phyloP scores from a whole-genome alignment of 35 echinoderm and acorn worm genomes.

The Lytechinus pictus region DNA sequence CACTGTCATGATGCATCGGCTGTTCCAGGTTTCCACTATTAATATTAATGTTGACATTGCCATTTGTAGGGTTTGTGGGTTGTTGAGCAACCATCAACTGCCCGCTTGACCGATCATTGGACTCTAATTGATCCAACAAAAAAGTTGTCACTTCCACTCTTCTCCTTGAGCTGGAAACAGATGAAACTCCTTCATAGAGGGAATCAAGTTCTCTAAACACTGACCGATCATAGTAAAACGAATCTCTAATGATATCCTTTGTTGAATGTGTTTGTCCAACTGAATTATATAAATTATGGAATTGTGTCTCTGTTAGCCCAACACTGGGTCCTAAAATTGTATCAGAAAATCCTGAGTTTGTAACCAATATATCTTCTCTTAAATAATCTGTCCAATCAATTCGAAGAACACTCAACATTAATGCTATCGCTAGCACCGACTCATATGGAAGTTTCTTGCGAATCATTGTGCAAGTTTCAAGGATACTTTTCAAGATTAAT shows the following conservation, averaged over 20 bases:
- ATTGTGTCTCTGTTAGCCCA: conserved; percentile 85
- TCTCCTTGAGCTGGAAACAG: conserved; percentile 49
- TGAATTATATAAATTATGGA: conserved; percentile 88
- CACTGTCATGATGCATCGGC: conserved; percentile 49
- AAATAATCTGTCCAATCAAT: conserved; percentile 55
- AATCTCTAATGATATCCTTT: conserved; percentile 55
- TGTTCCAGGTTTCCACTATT: conserved; percentile 34
- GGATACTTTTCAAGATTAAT: not conserved
- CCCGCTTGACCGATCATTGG: conserved; percentile 55
- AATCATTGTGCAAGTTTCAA: conserved; percentile 31
- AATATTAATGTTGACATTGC: not conserved
- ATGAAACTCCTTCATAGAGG: conserved; percentile 63
- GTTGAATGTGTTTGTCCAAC: conserved; percentile 73
- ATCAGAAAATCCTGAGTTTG: conserved; percentile 73
- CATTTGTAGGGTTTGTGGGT: conserved; percentile 19
- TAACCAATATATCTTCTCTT: conserved; percentile 7
- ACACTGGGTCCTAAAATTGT: conserved; percentile 85
- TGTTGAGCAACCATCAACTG: conserved; percentile 44
- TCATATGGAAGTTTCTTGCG: conserved; percentile 59
- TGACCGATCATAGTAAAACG: conserved; percentile 59
- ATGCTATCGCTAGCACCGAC: conserved; percentile 54
- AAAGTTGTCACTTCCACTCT: conserved; percentile 76
- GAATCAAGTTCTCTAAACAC: conserved; percentile 72
- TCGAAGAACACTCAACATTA: conserved; percentile 61
- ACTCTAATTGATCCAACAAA: conserved; percentile 79